Base-by-base conservation (phyloP, 2,797 vertebrate species). In the Hybognathus amarus region DNA sequence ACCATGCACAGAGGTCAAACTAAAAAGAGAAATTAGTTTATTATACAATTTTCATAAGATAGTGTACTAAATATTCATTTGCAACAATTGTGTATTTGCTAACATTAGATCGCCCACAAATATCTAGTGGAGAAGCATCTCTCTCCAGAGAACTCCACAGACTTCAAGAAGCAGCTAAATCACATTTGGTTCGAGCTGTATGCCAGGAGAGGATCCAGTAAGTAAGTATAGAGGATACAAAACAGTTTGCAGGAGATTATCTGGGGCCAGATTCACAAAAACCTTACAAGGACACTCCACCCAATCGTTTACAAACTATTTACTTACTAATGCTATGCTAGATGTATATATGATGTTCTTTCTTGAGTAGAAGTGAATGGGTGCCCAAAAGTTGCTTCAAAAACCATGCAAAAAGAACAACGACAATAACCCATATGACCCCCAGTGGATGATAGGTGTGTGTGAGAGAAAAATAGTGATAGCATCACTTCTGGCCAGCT, bases 171-270 rank as follows among this genome's bases (percentile, higher is more conserved):
- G 88, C 95, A 96, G 90, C 91, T 96, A 70, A 94, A 95, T 90
- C 90, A 88, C 86, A 95, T 95, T 88, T 96, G 95, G 95, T 96
- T 96, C 90, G 94, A 95, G 80, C 93, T 96, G 12, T 96, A 96
- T 24, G 91, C 95, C 2, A 93, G 94, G 83, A 92, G 88, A 90
- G 94, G 94, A 50, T 94, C 95, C 85, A 95, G 94, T 92, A 95
- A 89, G 94, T 95, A 87, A 89, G 93, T 91, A 87, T 33, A 80
- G 70, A 85, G 75, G 20, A 78, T 59, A 45, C 71, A 47, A 33
- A 67, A 8, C 27, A 63, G 6, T 13, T 67, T 82, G 24, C 61
- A 45, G 70, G 15, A 64, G 27, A n/a, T 61, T 17, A 59, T 47
- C 24, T 47, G 3, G 24, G 17, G 17, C 13, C n/a, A 4, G 68